Base-by-base conservation (phyloP, 2,888 invertebrate genomes). In the Catocala fraxini region DNA sequence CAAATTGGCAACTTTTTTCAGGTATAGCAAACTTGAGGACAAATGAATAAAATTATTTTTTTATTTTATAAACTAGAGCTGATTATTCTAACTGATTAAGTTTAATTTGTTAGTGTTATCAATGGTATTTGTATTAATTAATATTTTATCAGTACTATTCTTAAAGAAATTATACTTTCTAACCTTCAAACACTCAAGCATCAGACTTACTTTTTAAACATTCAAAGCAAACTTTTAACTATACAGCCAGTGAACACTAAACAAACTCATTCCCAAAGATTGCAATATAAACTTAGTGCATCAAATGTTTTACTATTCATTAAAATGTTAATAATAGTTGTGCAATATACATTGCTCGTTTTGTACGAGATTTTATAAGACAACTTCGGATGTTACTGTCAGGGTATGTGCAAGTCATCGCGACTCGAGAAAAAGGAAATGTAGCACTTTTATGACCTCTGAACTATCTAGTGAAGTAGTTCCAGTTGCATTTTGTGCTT, bases 261-360 rank as follows among this genome's bases (percentile, higher is more conserved):
- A 75, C 68, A 71, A 75, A 77, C 63, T 63, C 65, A 64, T 77
- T 58, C 47, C 53, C 58, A 63, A 67, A 66, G 68, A 69, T 79
- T 75, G 73, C 74, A 77, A 79, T 83, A 81, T 79, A 83, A 86
- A 86, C 83, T 84, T 81, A 54, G 58, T 62, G 65, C 79, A 82
- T 85, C 66, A 83, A 79, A 72, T 75, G 77, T 70, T 81, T 82
- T 75, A 83, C 72, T 73, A 77, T 80, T 81, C 78, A 84, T 86
- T 77, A 82, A 75, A 70, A 63, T 65, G 64, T 73, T 66, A 61
- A 63, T 64, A 65, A 67, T 65, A 69, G 59, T 6, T 49, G 68
- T 79, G 71, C 71, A 33, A 34, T 48, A 60, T 79, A 70, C 71
- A 77, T 70, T 68, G 63, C 65, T 70, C 68, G 70, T 75, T 77